Evolutionary conservation across 2,888 invertebrate genomes (phyloP).

Genomic region (Steromphala cineraria): DNA sequence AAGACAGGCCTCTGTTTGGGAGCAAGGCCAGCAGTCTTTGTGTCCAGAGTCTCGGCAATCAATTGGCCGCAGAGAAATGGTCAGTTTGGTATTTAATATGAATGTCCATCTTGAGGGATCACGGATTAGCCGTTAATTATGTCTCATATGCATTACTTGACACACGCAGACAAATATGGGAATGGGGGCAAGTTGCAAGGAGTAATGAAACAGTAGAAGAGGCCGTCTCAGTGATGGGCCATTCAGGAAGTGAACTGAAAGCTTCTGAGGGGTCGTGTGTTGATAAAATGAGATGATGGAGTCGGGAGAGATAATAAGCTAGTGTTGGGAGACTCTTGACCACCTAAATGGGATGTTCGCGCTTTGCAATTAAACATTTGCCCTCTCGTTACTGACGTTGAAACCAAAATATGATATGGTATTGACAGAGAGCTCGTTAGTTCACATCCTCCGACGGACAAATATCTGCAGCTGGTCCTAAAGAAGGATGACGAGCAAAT

Average conservation of each 20-base stretch:
- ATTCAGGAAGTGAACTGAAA: conserved; percentile 9
- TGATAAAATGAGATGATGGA: neutral
- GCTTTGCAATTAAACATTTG: conserved; percentile 15
- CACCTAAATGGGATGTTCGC: neutral
- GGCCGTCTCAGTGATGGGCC: neutral
- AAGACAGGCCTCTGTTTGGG: neutral
- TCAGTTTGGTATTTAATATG: conserved; percentile 17
- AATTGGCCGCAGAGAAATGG: conserved; percentile 9
- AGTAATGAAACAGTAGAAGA: neutral
- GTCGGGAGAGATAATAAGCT: conserved; percentile 6
- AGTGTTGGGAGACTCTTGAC: conserved; percentile 7
- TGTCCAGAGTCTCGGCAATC: neutral
- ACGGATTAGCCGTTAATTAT: conserved; percentile 21
- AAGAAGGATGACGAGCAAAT: no score
- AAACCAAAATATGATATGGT: conserved; percentile 1
- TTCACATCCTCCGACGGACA: no score
- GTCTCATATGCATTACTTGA: conserved; percentile 20
- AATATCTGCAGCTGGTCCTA: no score
- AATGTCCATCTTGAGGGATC: conserved; percentile 16
- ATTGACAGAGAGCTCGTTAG: conserved; percentile 1
- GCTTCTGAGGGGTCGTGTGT: conserved; percentile 2
- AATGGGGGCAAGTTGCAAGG: neutral
- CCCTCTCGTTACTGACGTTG: neutral
- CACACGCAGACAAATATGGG: conserved; percentile 21
- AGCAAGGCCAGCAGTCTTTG: neutral